Conservation (phyloP, 2,888 invertebrate species). For the Scaptomyza parva region DNA sequence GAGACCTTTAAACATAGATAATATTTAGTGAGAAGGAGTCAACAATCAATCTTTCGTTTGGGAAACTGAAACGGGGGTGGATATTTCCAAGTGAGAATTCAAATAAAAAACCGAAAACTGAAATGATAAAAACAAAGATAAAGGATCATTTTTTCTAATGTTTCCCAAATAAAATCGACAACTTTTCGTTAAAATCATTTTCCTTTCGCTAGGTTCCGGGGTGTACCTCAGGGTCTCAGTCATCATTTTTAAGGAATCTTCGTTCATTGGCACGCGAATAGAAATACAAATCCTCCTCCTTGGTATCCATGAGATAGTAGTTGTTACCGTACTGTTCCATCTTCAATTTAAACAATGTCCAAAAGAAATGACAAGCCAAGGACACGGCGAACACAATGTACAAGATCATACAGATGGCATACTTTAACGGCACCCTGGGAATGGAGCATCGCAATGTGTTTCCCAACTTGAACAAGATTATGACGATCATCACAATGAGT, state of each 20-base stretch:
- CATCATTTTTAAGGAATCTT: not conserved
- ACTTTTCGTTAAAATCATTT: too few species aligned
- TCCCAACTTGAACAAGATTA: not conserved
- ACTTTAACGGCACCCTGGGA: not conserved
- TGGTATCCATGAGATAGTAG: not conserved
- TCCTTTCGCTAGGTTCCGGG: too few species aligned
- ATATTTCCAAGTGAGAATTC: not conserved
- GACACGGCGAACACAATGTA: not conserved
- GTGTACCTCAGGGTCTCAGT: not conserved
- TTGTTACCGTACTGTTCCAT: not conserved
- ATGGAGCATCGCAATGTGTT: not conserved
- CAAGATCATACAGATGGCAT: not conserved
- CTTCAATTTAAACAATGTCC: not conserved
- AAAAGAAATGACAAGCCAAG: not conserved
- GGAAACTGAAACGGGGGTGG: not conserved
- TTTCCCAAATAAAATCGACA: too few species aligned
- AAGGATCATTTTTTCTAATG: too few species aligned
- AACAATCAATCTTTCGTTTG: not conserved
- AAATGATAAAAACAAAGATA: too few species aligned
- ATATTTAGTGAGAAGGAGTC: not conserved
- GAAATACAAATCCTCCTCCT: not conserved
- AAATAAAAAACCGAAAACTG: too few species aligned
- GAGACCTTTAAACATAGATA: slow-evolving; percentile 18
- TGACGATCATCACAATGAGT: not conserved
- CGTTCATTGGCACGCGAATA: not conserved